Percentiles rank a stretch among this genome's conserved stretches.
Conservation (phyloP, 2,113 vertebrate genomes). For the Raja brachyura region DNA sequence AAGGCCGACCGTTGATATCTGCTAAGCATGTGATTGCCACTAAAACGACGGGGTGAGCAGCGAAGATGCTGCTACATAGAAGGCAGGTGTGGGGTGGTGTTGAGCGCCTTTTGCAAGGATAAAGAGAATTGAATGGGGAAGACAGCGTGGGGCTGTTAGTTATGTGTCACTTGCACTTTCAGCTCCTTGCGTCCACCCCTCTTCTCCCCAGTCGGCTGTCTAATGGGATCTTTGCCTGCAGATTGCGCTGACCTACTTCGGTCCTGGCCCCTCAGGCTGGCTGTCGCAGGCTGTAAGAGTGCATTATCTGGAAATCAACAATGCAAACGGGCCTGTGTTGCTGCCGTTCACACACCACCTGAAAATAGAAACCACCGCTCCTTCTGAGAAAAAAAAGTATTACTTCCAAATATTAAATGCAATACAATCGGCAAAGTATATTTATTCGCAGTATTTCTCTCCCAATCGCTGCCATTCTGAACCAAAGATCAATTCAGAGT, state of each 20-base stretch:
- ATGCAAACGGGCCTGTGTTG: conserved; percentile 45
- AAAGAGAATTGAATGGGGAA: conserved; percentile 43
- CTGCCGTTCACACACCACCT: conserved; percentile 22
- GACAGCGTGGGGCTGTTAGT: conserved; percentile 54
- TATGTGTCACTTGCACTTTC: conserved; percentile 53
- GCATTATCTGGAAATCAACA: conserved; percentile 57
- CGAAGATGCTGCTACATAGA: background rate
- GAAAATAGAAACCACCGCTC: conserved; percentile 19
- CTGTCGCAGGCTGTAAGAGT: conserved; percentile 56
- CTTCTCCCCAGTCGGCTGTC: conserved; percentile 54
- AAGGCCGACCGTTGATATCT: background rate
- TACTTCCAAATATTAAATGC: conserved; percentile 7
- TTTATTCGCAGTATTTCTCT: background rate
- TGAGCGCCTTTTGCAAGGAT: background rate
- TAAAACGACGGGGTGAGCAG: background rate
- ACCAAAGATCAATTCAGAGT: background rate
- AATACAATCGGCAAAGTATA: background rate
- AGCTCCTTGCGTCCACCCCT: conserved; percentile 45
- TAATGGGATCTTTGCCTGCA: conserved; percentile 59
- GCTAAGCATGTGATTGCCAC: background rate
- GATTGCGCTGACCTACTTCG: conserved; percentile 59
- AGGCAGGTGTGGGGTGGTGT: background rate
- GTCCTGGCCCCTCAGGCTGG: conserved; percentile 55
- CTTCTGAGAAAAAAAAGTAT: conserved; percentile 12
- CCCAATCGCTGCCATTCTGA: background rate